These are phyloP conservation scores for Ceyx melanurus DNA, from an alignment of 2,113 vertebrate species.

Conservation along the genomic window DNA sequence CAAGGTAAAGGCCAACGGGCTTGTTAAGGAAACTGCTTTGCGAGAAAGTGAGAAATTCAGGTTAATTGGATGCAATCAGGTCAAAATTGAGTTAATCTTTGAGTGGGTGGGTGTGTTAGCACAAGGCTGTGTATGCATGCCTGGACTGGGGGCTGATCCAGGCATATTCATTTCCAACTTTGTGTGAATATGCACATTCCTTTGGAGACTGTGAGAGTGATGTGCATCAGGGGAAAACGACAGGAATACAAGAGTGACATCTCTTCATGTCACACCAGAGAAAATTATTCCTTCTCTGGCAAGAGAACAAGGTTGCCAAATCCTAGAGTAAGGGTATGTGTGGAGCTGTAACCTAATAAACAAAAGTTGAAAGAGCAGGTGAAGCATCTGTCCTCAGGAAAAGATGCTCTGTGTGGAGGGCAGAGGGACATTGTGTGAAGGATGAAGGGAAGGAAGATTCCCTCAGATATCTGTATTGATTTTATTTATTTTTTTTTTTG, in stretches of 20 bases:
- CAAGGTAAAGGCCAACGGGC: conserved; percentile 58
- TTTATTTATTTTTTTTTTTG: neutral
- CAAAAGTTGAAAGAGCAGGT: neutral
- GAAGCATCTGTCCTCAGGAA: neutral
- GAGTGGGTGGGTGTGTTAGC: conserved; percentile 59
- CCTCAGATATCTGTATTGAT: neutral
- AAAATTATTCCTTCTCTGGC: conserved; percentile 19
- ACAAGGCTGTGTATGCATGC: conserved; percentile 31
- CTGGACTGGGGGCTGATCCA: conserved; percentile 36
- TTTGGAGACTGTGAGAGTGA: conserved; percentile 15
- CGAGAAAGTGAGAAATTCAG: conserved; percentile 71
- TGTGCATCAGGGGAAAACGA: neutral
- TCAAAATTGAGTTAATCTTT: conserved; percentile 72
- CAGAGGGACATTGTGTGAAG: neutral
- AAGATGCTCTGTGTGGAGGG: neutral
- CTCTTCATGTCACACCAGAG: conserved; percentile 20
- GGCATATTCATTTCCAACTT: conserved; percentile 22
- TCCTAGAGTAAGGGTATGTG: neutral
- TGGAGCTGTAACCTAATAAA: neutral
- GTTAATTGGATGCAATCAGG: conserved; percentile 75
- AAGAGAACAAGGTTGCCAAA: neutral
- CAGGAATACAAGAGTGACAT: conserved; percentile 19
- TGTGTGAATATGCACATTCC: conserved; percentile 35
- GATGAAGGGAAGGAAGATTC: neutral
- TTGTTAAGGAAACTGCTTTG: conserved; percentile 46